Percentiles rank a stretch among this genome's conserved stretches.
Conservation (phyloP, 2,113 vertebrate species). For the Hepsetus odoe region DNA sequence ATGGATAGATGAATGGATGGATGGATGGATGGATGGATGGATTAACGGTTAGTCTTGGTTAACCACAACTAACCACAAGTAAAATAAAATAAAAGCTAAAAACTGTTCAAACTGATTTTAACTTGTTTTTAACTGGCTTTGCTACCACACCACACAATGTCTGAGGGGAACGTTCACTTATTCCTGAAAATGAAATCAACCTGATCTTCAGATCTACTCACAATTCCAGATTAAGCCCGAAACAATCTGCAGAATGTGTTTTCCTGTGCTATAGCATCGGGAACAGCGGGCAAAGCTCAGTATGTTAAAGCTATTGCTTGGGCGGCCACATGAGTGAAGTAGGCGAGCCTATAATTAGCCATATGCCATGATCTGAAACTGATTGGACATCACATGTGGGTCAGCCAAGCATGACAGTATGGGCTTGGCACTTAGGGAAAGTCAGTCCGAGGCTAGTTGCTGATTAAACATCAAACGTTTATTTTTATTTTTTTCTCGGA, state of each 20-base stretch:
- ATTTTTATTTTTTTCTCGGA: conserved; percentile 7
- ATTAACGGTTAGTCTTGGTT: no score
- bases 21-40: no score
- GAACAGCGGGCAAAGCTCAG: neutral
- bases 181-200: no score
- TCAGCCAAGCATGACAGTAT: conserved; percentile 17
- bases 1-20: no score
- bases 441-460: conserved; percentile 12
- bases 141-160: no score
- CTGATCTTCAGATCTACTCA: neutral
- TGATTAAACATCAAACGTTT: conserved; percentile 30
- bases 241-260: neutral
- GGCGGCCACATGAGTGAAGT: neutral
- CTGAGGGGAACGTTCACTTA: no score
- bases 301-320: neutral
- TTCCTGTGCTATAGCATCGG: neutral
- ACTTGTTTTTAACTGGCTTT: no score
- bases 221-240: neutral
- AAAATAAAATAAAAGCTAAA: no score
- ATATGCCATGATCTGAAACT: conserved; percentile 63
- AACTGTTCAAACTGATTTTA: no score
- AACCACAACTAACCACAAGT: no score
- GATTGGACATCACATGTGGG: conserved; percentile 54
- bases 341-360: conserved; percentile 42
- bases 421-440: neutral